Evolutionary conservation across 2,113 vertebrate genomes (phyloP).

Genomic region (Austrofundulus limnaeus): DNA sequence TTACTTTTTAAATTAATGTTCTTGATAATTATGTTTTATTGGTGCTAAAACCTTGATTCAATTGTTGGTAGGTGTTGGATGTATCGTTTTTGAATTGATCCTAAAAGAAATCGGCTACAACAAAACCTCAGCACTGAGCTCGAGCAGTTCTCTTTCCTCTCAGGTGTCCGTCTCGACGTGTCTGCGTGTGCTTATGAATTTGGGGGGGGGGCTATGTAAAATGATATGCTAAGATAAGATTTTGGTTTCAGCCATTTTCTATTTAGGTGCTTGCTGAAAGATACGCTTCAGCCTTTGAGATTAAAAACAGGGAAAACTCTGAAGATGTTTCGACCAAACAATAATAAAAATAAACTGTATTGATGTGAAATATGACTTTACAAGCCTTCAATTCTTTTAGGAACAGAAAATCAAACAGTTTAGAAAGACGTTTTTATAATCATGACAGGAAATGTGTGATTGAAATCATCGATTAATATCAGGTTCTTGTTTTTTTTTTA

Average conservation of each 20-base stretch:
- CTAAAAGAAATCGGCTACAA: conserved; percentile 15
- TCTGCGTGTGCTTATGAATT: conserved; percentile 39
- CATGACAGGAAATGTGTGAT: conserved; percentile 30
- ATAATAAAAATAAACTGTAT: not conserved
- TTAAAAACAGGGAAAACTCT: no score
- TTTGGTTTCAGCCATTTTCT: conserved; percentile 62
- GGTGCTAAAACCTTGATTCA: not conserved
- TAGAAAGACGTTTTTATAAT: not conserved
- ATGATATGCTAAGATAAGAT: conserved; percentile 35
- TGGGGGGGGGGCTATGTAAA: conserved; percentile 58
- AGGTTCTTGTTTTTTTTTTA: not conserved
- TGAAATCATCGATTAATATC: conserved; percentile 16
- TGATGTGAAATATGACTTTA: conserved; percentile 13
- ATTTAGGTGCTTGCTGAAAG: conserved; percentile 28
- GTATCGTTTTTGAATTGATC: not conserved
- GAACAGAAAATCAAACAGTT: conserved; percentile 1
- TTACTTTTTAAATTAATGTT: not conserved
- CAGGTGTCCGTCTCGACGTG: conserved; percentile 56
- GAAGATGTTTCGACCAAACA: conserved; percentile 1
- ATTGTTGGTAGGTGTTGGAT: not conserved
- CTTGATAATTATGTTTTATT: not conserved
- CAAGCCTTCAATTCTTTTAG: not conserved
- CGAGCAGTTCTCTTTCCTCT: conserved; percentile 30
- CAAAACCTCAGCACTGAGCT: conserved; percentile 2
- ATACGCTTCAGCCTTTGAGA: no score